Evolutionary conservation across 2,113 vertebrate genomes (phyloP).

Genomic region (Casuarius casuarius): DNA sequence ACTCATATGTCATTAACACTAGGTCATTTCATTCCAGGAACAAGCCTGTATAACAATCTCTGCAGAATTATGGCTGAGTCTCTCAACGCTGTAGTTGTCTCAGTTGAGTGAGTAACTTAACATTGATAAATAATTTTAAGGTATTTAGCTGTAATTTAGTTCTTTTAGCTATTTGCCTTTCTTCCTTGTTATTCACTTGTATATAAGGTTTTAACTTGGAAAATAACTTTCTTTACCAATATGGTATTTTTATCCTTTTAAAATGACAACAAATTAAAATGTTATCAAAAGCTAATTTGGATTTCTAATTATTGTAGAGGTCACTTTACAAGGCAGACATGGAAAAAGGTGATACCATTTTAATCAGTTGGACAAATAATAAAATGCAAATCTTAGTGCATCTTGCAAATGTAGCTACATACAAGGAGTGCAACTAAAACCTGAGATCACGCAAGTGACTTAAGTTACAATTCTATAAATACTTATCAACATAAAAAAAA

Average conservation of each 20-base stretch:
- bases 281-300: neutral
- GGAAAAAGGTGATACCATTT: neutral
- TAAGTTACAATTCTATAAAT: neutral
- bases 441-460: neutral
- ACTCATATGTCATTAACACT: neutral
- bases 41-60: slow-evolving; percentile 87
- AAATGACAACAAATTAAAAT: neutral
- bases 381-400: neutral
- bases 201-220: neutral
- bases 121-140: neutral
- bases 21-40: slow-evolving; percentile 76
- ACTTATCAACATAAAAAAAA: neutral
- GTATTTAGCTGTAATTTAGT: neutral
- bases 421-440: neutral
- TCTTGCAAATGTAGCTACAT: neutral
- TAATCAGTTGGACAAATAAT: neutral
- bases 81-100: slow-evolving; percentile 89
- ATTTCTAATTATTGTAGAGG: neutral
- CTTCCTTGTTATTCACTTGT: neutral
- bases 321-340: neutral
- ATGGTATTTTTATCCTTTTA: neutral
- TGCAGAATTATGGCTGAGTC: slow-evolving; percentile 89
- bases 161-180: neutral
- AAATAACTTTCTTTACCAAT: neutral
- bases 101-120: slow-evolving; percentile 90